Base-by-base conservation (phyloP, 2,797 vertebrate genomes). In the Gallinago solitaria region DNA sequence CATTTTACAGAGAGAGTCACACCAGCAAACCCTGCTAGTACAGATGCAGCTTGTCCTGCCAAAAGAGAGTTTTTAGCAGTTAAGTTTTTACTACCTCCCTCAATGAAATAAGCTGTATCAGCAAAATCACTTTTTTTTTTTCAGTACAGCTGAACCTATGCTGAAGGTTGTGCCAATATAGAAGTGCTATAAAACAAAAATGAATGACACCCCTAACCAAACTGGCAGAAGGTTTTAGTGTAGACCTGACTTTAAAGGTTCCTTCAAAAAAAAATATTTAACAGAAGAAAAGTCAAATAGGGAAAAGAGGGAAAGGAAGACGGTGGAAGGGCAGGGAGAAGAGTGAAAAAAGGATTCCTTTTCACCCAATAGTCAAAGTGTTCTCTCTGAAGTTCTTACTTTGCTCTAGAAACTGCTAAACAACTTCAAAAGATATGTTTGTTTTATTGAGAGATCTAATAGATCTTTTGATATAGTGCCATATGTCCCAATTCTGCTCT, bases 371-470 rank as follows among this genome's bases (percentile, higher is more conserved):
- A 90, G 87, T 78, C 43, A 73, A 93, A 92, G 48, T 16, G 33
- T 16, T 93, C 70, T 30, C 74, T 91, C 75, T 96, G 94, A 95
- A 92, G 83, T 79, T 93, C 47, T 87, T 90, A 41, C 83, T 92
- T 91, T 93, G 86, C 81, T 95, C 86, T 92, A 92, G 65, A 93
- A 86, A 86, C 30, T 95, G 74, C 82, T 92, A 93, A 94, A 87
- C 90, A 77, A 95, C 94, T 95, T 97, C 93, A 95, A 94, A 96
- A 95, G 83, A 33, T 2, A 1, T 56, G 79, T 43, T 83, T 70
- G 74, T 81, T 95, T 64, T 67, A 82, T 28, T 80, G 87, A 57
- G 94, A 89, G 92, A 83, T 78, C 84, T 39, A 69, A 27, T 16
- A 82, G 76, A 75, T 71, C 76, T 60, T 95, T 92, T 87, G 92